Percentiles rank a stretch among this genome's conserved stretches.
phyloP scores from a whole-genome alignment of 2,888 invertebrate species.

The Nineta flava region DNA sequence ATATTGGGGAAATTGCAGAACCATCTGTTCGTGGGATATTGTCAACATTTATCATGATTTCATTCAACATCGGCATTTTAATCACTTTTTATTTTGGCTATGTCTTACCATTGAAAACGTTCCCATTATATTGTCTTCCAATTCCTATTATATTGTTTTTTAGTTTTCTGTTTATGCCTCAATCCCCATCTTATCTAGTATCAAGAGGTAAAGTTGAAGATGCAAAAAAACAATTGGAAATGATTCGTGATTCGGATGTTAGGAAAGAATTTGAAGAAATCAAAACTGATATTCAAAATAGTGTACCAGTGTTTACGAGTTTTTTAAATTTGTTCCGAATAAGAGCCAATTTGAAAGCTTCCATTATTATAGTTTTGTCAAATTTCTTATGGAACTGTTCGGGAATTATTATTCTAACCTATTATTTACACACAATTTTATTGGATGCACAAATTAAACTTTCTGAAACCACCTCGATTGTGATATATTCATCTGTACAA shows the following conservation, averaged over 20 bases:
- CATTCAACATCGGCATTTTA: slow-evolving; percentile 23
- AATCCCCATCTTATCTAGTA: slow-evolving; percentile 30
- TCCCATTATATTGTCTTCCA: slow-evolving; percentile 26
- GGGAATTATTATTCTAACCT: slow-evolving; percentile 23
- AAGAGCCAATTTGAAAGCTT: slow-evolving; percentile 22
- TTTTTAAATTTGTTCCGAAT: slow-evolving; percentile 18
- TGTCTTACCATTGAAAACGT: slow-evolving; percentile 24
- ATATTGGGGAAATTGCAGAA: slow-evolving; percentile 34
- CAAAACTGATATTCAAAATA: slow-evolving; percentile 18
- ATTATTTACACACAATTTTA: slow-evolving; percentile 29
- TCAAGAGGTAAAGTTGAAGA: slow-evolving; percentile 21
- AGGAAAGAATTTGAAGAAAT: slow-evolving; percentile 21
- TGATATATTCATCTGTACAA: not conserved
- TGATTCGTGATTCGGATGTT: slow-evolving; percentile 25
- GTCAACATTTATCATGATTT: slow-evolving; percentile 28
- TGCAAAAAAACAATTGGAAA: slow-evolving; percentile 26
- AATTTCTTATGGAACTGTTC: slow-evolving; percentile 30
- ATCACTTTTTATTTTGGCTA: slow-evolving; percentile 22
- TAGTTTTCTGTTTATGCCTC: slow-evolving; percentile 29
- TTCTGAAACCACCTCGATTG: not conserved
- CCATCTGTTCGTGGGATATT: slow-evolving; percentile 31
- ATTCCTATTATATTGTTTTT: slow-evolving; percentile 25
- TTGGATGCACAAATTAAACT: slow-evolving; percentile 12
- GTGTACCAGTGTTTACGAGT: slow-evolving; percentile 15
- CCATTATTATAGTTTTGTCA: slow-evolving; percentile 24